Evolutionary conservation across 1,140 invertebrate species (phyloP), one percentile per base, ranked within the genome.

Genomic region (Alviniconcha marisindica): DNA sequence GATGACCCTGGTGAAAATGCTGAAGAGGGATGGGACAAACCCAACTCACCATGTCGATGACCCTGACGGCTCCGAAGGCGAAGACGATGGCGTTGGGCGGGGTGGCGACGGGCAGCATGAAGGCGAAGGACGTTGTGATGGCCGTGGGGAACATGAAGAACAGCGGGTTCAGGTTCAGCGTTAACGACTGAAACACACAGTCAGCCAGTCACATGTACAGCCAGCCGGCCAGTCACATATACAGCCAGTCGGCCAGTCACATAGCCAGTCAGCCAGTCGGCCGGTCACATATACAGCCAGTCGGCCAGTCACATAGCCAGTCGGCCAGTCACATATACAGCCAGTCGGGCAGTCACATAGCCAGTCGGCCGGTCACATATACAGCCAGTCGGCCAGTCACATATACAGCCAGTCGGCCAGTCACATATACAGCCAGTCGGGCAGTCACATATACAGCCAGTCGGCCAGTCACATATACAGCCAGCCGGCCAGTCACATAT

Each of bases 1-100:
- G 21, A 90, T 85, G 40, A 94, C 89, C 77, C 84, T 88, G 0
- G n/a, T n/a, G n/a, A n/a, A n/a, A n/a, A n/a, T n/a, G n/a, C n/a
- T n/a, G n/a, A n/a, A n/a, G n/a, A n/a, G n/a, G n/a, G n/a, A n/a
- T n/a, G n/a, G n/a, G n/a, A n/a, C n/a, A n/a, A n/a, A n/a, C n/a
- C n/a, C n/a, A n/a, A n/a, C n/a, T 81, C 83, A 92, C 92, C 93
- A 94, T 93, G 79, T 94, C 93, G 21, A 90, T 85, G 40, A 94
- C 89, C 77, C 84, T 88, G 0, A 94, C 82, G 36, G 89, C 88
- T 40, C 93, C 92, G 83, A 87, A 87, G 1, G 90, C 96, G 71
- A 96, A 96, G 0, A 97, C 97, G 78, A 99, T 97, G 0, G 98
- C 97, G 93, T 99, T 99, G 31, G 97, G 97, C 12, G 97, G 97